Evolutionary conservation across 1,140 invertebrate genomes (phyloP), one percentile per base, ranked within the genome.

Genomic region (Apis mellifera): DNA sequence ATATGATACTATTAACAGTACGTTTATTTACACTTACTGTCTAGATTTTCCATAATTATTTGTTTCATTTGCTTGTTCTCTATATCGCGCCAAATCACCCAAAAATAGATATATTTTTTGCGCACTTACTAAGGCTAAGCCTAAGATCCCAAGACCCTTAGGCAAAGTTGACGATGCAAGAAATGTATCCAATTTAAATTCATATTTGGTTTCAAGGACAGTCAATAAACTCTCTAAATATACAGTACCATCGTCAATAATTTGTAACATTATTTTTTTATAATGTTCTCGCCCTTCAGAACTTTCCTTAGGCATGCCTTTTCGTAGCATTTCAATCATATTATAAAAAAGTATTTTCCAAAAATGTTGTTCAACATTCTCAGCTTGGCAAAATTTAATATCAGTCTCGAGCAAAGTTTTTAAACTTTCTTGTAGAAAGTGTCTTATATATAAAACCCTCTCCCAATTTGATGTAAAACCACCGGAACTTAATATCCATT

Each of bases 261-360:
- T 95, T 85, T 95, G 95, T 60, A 97, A 93, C 89, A 98, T 94
- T 55, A 96, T 95, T 83, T 95, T 93, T 83, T 96, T 96, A 83
- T 96, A 95, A 85, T 95, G 91, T 11, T 96, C 95, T 12, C 90
- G 86, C 23, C 90, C 84, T 66, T 95, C 92, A 12, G 93, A 83
- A 90, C 93, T 95, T 17, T 95, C 90, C 74, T 95, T 95, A 23
- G 92, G 90, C 89, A 97, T 95, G 68, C 95, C 95, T 93, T 97
- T 96, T 84, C 97, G 94, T 84, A 97, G 93, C 75, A 96, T 95
- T 93, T 99, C 98, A 83, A 99, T 98, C 52, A 98, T 96, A 92
- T 98, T 98, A 90, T 99, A 97, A 93, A 97, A 99, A 0, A 98
- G 94, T 79, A 98, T 96, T 92, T 98, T 98, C 98, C 98, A 99